phyloP scores from a whole-genome alignment of 2,888 invertebrate genomes.

The Watsonalla binaria region DNA sequence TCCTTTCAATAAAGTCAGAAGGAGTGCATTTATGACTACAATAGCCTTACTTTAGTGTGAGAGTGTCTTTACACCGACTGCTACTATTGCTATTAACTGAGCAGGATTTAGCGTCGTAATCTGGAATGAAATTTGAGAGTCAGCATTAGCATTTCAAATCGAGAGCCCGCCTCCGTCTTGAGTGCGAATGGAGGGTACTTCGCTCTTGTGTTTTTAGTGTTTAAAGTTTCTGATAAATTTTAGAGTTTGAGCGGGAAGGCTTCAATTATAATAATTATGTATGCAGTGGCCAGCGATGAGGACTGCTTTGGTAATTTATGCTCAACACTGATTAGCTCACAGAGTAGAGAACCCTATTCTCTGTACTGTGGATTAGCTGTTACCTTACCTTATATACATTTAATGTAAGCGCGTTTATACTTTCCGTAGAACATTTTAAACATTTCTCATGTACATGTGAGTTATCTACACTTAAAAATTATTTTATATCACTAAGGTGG shows the following conservation, averaged over 20 bases:
- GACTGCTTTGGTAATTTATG: background rate
- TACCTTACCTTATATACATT: no score
- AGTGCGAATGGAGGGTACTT: conserved; percentile 3
- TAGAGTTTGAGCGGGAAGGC: background rate
- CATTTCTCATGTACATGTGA: no score
- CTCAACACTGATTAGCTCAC: no score
- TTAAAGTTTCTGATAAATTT: background rate
- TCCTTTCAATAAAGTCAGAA: no score
- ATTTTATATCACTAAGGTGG: no score
- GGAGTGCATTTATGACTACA: background rate
- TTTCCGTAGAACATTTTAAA: no score
- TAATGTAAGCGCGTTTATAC: no score
- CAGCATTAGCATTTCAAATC: conserved; percentile 52
- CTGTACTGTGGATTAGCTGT: no score
- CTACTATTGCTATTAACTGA: conserved; percentile 39
- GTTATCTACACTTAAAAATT: no score
- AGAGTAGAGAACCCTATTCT: no score
- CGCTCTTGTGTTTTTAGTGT: background rate
- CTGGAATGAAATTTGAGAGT: conserved; percentile 40
- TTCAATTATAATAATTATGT: background rate
- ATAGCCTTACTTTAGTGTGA: conserved; percentile 16
- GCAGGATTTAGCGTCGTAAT: conserved; percentile 36
- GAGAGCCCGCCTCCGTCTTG: conserved; percentile 20
- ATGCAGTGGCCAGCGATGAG: background rate
- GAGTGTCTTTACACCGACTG: conserved; percentile 23